A percentile compares a stretch with the other conserved stretches of the same genome.
Evolutionary conservation across 2,888 invertebrate genomes (phyloP).

Genomic region (Cheilosia vernalis): DNA sequence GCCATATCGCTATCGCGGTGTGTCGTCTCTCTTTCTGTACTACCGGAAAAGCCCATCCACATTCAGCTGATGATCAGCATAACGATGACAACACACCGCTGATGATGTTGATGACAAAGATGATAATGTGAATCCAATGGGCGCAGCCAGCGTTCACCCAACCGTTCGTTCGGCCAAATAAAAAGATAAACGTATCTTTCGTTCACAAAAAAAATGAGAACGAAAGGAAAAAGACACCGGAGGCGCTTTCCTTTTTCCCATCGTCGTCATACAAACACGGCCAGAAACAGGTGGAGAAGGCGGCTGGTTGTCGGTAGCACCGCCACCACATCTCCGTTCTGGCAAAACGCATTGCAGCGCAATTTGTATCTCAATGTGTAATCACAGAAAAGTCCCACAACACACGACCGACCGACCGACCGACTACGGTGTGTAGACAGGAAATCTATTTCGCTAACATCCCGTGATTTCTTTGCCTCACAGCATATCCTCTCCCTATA

Average conservation of each 20-base stretch:
- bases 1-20: constrained; percentile 19
- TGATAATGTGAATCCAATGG: constrained; percentile 69
- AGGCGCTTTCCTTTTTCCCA: constrained; percentile 69
- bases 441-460: constrained; percentile 75
- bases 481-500: constrained; percentile 49
- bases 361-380: constrained; percentile 68
- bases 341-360: constrained; percentile 47
- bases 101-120: constrained; percentile 63
- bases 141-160: constrained; percentile 64
- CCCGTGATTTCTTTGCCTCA: constrained; percentile 68
- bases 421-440: constrained; percentile 48
- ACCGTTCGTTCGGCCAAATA: constrained; percentile 54
- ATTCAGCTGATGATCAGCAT: constrained; percentile 52
- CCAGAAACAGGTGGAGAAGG: constrained; percentile 36
- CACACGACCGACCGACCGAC: not conserved
- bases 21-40: constrained; percentile 8
- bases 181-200: constrained; percentile 58
- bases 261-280: constrained; percentile 8
- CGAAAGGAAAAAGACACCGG: constrained; percentile 33
- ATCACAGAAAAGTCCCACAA: constrained; percentile 55
- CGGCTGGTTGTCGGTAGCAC: not conserved
- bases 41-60: constrained; percentile 70
- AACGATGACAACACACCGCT: constrained; percentile 65
- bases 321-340: constrained; percentile 9
- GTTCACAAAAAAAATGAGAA: constrained; percentile 7